Evolutionary conservation across 2,113 vertebrate species (phyloP), one percentile per base, ranked within the genome.

Genomic region (Podiceps cristatus): DNA sequence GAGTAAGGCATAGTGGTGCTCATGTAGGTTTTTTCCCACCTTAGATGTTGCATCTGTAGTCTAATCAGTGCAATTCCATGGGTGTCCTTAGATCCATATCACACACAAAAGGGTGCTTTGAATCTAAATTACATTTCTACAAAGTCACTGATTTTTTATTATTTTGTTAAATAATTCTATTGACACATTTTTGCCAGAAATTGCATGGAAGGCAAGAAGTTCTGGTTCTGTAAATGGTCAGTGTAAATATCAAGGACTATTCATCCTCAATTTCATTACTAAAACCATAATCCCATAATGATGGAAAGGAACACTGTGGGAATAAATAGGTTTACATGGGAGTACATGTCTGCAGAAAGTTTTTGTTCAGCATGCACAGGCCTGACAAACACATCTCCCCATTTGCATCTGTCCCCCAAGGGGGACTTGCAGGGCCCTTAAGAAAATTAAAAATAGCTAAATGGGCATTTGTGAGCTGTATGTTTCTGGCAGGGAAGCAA

Each of bases 391-490:
- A 22, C 47, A 52, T 44, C 55, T 83, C 44, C 27, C 74, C 24
- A 42, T 94, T 90, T 92, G 82, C 87, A 92, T 85, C 74, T 4
- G 10, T 67, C 24, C 28, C 66, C 50, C 5, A 4, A 52, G 44
- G 28, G 58, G 49, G 24, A 68, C 45, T 72, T 73, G 49, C 63
- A 66, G 74, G 92, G 49, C 58, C 28, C 45, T 82, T 79, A 82
- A 64, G 82, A 52, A 86, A 90, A 92, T 85, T 76, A 6, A 94
- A 94, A 91, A 60, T 64, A 92, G 53, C 40, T 81, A 81, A 87
- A 50, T 11, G 58, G 75, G 28, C 37, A 40, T 42, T 77, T 62
- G 22, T 25, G 68, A 69, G 53, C 10, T 49, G 24, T 33, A 5
- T 24, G 23, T 47, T 77, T 95, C 69, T n/a, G 49, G 87, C 24